Evolutionary conservation across 92 coral and sea anemone species (phyloP).

Genomic region (Epizoanthus illoricatus): DNA sequence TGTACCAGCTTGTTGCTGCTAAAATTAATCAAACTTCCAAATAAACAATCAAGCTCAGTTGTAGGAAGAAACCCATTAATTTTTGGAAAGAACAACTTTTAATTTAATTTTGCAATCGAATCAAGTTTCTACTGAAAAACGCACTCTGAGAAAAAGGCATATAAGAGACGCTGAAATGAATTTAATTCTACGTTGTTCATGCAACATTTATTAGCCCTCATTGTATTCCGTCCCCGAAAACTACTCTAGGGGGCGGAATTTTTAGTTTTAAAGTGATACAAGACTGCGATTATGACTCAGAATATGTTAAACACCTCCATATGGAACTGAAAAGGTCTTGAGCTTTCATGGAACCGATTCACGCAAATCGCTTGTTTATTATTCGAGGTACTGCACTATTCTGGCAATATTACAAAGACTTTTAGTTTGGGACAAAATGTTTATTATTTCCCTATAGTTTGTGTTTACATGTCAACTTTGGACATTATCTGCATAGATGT

Average conservation of each 20-base stretch:
- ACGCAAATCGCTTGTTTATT: too few relatives aligned
- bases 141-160: neutral
- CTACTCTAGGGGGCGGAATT: neutral
- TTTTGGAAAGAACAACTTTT: too few relatives aligned
- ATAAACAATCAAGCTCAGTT: too few relatives aligned
- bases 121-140: neutral
- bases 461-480: neutral
- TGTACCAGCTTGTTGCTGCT: neutral
- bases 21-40: too few relatives aligned
- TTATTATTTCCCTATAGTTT: neutral
- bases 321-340: too few relatives aligned
- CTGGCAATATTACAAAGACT: too few relatives aligned
- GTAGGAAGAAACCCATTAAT: too few relatives aligned
- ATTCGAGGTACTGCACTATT: too few relatives aligned
- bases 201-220: neutral
- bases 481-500: neutral
- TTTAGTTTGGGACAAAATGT: neutral
- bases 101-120: too few relatives aligned
- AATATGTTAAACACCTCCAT: neutral
- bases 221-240: neutral
- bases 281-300: neutral
- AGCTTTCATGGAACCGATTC: too few relatives aligned
- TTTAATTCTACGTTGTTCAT: neutral
- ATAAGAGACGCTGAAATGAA: neutral
- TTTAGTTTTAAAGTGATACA: neutral